Evolutionary conservation across 37 sponge, comb jelly and placozoan species (phyloP).

Genomic region (Chondrilla cf. caribensis): DNA sequence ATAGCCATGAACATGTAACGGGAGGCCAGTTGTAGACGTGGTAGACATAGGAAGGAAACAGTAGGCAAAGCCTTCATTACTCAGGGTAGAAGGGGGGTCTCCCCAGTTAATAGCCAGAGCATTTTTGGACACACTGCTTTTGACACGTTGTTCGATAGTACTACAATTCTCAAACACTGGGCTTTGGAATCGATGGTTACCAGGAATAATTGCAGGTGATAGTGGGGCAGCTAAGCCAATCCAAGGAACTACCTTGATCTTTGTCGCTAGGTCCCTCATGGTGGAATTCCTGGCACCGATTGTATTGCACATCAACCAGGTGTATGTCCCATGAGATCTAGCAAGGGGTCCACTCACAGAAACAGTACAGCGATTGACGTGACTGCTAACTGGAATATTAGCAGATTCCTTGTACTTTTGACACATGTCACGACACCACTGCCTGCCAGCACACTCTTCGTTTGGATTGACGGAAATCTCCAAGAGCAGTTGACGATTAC

Average conservation of each 20-base stretch:
- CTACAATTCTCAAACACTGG: not conserved
- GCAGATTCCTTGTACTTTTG: not conserved
- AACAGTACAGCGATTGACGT: not conserved
- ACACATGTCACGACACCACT: not conserved
- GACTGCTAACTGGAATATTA: not conserved
- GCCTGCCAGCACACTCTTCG: not conserved
- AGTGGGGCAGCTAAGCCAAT: slow-evolving; percentile 68
- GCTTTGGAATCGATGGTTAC: not conserved
- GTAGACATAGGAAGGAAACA: slow-evolving; percentile 85
- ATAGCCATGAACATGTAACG: slow-evolving; percentile 82
- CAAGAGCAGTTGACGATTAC: not conserved
- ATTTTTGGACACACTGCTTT: not conserved
- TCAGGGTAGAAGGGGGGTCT: slow-evolving; percentile 7
- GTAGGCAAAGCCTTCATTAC: slow-evolving; percentile 53
- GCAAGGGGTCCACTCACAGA: not conserved
- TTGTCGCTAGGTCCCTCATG: slow-evolving; percentile 8
- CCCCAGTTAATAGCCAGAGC: not conserved
- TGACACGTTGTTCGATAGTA: not conserved
- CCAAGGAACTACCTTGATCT: slow-evolving; percentile 62
- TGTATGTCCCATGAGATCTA: not conserved
- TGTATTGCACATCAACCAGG: slow-evolving; percentile 58
- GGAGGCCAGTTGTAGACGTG: slow-evolving; percentile 35
- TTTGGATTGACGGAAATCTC: not conserved
- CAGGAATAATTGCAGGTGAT: not conserved
- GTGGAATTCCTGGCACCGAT: slow-evolving; percentile 36